These are phyloP conservation scores for Drosophila pandora DNA, from an alignment of 1,140 invertebrate genomes.

Conservation along the genomic window DNA sequence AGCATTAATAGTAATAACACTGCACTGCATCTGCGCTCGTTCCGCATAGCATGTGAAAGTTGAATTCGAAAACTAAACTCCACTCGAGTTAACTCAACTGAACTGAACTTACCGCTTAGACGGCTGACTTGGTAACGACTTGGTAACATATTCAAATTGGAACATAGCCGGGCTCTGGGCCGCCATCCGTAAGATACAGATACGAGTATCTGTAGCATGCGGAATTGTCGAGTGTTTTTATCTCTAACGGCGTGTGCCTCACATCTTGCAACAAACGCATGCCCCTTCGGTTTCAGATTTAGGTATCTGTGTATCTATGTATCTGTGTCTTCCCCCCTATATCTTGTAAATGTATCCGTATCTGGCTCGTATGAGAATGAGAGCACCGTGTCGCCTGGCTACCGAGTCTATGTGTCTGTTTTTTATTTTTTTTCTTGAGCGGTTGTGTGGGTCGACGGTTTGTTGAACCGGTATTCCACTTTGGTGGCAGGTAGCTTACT, in stretches of 20 bases:
- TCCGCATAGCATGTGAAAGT: slow-evolving; percentile 72
- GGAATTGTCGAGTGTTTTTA: slow-evolving; percentile 52
- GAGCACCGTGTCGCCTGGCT: slow-evolving; percentile 58
- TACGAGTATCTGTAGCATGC: slow-evolving; percentile 36
- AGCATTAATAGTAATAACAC: slow-evolving; percentile 42
- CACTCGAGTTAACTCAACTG: slow-evolving; percentile 18
- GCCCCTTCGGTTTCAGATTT: background rate
- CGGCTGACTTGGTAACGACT: slow-evolving; percentile 26
- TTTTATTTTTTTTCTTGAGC: slow-evolving; percentile 4
- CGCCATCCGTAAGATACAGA: background rate
- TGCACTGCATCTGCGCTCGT: slow-evolving; percentile 62
- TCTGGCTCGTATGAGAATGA: slow-evolving; percentile 58
- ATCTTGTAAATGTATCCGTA: slow-evolving; percentile 1
- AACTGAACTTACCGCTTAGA: slow-evolving; percentile 19
- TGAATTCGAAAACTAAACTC: slow-evolving; percentile 40
- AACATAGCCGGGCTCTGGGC: slow-evolving; percentile 40
- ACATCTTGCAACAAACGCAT: slow-evolving; percentile 41
- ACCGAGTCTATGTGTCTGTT: slow-evolving; percentile 17
- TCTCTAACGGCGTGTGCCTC: slow-evolving; percentile 39
- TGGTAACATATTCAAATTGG: slow-evolving; percentile 65
- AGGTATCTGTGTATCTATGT: background rate
- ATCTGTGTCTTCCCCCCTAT: background rate
- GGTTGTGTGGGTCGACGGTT: slow-evolving; percentile 47
- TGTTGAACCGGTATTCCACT: slow-evolving; percentile 65
- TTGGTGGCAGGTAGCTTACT: slow-evolving; percentile 44